Conservation (phyloP, 2,888 invertebrate species). For the Eulithis prunata region DNA sequence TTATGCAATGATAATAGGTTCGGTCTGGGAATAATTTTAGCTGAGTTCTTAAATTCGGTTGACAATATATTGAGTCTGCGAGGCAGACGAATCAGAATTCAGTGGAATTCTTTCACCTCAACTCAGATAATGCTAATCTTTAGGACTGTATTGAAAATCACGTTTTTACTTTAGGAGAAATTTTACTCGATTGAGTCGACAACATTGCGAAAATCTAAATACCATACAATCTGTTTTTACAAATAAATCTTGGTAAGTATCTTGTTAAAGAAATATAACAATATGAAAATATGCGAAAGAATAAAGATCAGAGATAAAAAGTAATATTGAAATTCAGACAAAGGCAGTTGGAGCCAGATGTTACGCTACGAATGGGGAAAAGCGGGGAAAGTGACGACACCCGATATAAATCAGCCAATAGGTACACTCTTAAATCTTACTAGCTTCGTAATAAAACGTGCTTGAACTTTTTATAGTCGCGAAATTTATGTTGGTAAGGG, state of each 20-base stretch:
- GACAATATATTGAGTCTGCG: too few relatives aligned
- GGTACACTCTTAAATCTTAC: slow-evolving; percentile 13
- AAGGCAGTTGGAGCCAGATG: slow-evolving; percentile 18
- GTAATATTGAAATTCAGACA: slow-evolving; percentile 10
- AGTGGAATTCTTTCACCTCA: too few relatives aligned
- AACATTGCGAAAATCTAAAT: background rate
- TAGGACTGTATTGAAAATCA: too few relatives aligned
- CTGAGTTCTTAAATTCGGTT: background rate
- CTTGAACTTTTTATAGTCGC: slow-evolving; percentile 16
- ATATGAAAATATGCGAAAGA: background rate
- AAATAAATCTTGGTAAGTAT: background rate
- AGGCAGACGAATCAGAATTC: too few relatives aligned
- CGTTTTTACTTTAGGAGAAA: too few relatives aligned
- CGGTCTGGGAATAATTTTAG: slow-evolving; percentile 1
- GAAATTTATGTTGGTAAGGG: background rate
- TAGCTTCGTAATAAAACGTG: slow-evolving; percentile 9
- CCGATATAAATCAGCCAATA: slow-evolving; percentile 16
- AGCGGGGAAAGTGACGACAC: background rate
- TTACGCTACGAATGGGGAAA: slow-evolving; percentile 5
- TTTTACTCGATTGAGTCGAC: too few relatives aligned
- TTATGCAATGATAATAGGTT: slow-evolving; percentile 13
- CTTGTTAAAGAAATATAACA: background rate
- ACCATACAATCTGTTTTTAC: too few relatives aligned
- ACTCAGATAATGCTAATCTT: too few relatives aligned
- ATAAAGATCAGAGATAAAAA: slow-evolving; percentile 2